Base-by-base conservation (phyloP, 2,888 invertebrate species). In the Folsomia manolachei region DNA sequence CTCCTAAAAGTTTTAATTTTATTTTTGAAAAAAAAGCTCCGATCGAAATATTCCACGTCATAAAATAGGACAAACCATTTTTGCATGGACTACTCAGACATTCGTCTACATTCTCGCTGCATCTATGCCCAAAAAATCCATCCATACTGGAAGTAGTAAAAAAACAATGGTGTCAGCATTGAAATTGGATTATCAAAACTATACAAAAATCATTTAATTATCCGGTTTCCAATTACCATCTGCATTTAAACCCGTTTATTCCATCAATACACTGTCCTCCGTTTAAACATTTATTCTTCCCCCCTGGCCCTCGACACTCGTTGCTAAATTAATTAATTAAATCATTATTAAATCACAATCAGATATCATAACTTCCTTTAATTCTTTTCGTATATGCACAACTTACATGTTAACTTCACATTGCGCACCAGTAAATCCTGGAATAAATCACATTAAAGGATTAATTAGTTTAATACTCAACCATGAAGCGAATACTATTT, bases 31-130 rank as follows among this genome's bases (percentile, higher is more conserved):
- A 11, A 11, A 51, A 51, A 80, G 77, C 69, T 82, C 83, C 19
- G 9, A 61, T 61, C 91, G 85, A 95, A 95, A 70, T 91, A 90
- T n/a, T n/a, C n/a, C n/a, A n/a, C n/a, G n/a, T n/a, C n/a, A n/a
- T n/a, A n/a, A n/a, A n/a, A 92, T 96, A 19, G 91, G n/a, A n/a
- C n/a, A n/a, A n/a, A n/a, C n/a, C 93, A 82, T 93, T 96, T 67
- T 93, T 94, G 83, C 93, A 95, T 0, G 93, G 94, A 84, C 90
- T 94, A 77, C 91, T 92, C 23, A 90, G 88, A 83, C 95, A 95
- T 82, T 95, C 95, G 85, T 95, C 92, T 21, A 74, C 67, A 65
- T 73, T 74, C 24, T 69, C 61, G 68, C 75, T 77, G 71, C 79
- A 78, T 25, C 69, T 64, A 14, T 88, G 87, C 88, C 92, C 94